Evolutionary conservation across 2,113 vertebrate species (phyloP), one percentile per base, ranked within the genome.

Genomic region (Elephantulus edwardii): DNA sequence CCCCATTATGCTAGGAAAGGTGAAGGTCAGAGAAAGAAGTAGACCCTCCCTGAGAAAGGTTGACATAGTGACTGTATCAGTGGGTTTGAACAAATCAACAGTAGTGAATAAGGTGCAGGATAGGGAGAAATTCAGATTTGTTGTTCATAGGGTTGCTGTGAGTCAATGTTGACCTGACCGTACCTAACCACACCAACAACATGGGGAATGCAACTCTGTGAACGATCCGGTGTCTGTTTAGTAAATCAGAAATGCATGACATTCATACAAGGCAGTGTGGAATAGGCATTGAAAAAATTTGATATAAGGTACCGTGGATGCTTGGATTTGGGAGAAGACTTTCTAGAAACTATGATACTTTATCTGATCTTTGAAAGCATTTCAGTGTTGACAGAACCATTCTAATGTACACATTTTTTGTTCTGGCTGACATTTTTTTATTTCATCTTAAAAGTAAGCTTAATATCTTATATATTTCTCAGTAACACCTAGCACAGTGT

Each of bases 361-460:
- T n/a, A 16, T 70, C 35, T 24, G n/a, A 11, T 54, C 68, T 88
- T 77, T 54, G 54, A 92, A 88, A 56, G 35, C 10, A 60, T 81
- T 92, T 92, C 87, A 86, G 64, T 84, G 50, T 19, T 62, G 70
- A 35, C 17, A 5, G 66, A 94, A 48, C 33, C 76, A 83, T 60
- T 81, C 42, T 72, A 60, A 80, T 24, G 77, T 81, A 54, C 3
- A 12, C 42, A 20, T 77, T 89, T 83, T 92, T 93, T 92, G 83
- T 89, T 85, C 44, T 83, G 78, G 24, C 42, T 72, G 90, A n/a
- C 54, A 52, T 52, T 52, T 9, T 52, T 93, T 92, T 60, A 48
- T 80, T 13, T 93, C 86, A 19, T 86, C 94, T 94, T 76, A 89
- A 74, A 88, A 17, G 38, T 58, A 77, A 42, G 7, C 40, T 88